phyloP scores from a whole-genome alignment of 2,888 invertebrate species.

The Lochmaea capreae region DNA sequence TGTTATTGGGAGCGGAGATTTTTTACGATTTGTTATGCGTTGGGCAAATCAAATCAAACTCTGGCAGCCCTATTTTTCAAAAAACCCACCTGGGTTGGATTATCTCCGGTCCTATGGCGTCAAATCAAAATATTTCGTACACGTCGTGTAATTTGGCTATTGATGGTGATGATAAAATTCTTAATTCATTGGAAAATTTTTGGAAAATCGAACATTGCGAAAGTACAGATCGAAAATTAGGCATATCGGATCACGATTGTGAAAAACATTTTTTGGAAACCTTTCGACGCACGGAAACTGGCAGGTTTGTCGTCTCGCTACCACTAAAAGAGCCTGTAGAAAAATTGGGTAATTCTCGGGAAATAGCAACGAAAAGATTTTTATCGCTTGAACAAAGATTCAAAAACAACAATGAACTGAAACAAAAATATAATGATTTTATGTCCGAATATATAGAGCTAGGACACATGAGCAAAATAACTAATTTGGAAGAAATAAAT shows the following conservation, averaged over 20 bases:
- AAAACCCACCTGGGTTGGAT: too few species aligned
- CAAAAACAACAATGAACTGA: too few species aligned
- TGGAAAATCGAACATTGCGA: too few species aligned
- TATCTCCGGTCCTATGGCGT: background rate
- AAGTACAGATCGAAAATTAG: too few species aligned
- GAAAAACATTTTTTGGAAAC: too few species aligned
- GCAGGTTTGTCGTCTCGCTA: background rate
- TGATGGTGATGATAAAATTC: background rate
- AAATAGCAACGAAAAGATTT: too few species aligned
- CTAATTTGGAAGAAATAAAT: too few species aligned
- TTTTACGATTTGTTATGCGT: background rate
- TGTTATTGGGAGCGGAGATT: too few species aligned
- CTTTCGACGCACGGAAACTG: background rate
- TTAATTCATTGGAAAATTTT: too few species aligned
- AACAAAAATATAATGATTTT: background rate
- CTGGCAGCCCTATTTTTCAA: background rate
- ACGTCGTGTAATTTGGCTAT: background rate
- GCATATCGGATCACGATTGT: too few species aligned
- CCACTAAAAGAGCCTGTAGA: background rate
- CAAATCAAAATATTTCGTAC: background rate
- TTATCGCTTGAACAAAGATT: too few species aligned
- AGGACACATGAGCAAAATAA: background rate
- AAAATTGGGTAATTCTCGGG: too few species aligned
- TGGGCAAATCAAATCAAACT: background rate
- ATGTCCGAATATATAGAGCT: background rate